Base-by-base conservation (phyloP, 2,797 vertebrate species). In the Enteromius fasciolatus region DNA sequence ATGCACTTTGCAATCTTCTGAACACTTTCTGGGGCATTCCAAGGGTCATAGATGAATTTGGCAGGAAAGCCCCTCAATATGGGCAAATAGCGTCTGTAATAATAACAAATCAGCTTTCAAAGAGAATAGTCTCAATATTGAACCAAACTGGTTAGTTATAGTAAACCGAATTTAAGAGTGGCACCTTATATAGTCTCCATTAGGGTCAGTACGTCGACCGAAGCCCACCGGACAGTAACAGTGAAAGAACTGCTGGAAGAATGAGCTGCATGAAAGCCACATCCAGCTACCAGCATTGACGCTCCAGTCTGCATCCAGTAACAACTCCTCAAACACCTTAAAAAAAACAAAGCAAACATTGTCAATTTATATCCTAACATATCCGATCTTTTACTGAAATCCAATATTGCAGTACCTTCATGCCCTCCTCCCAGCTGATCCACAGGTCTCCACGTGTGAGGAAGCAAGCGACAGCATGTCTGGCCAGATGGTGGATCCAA, bases 281-380 rank as follows among this genome's bases (percentile, higher is more conserved):
- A 99, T 98, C 97, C 98, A 98, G 91, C 96, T 98, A 79, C 97
- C 97, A 39, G 98, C 97, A 46, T 99, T 99, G 28, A 98, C 97
- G 73, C 98, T 99, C 97, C 97, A 98, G 87, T 99, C 97, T 0
- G 97, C 97, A n/a, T 99, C 98, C 31, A 99, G 93, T 57, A 98
- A 87, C 84, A 98, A 87, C 91, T 99, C 97, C 91, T 99, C 97
- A 91, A 99, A 99, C 64, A 96, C 97, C 97, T 99, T 86, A 2
- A 86, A 83, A 88, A 68, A 84, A 15, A 8, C 5, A 52, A 88
- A 75, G 41, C 68, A 31, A 76, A 50, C 9, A 36, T n/a, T 41
- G 14, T 70, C 33, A 44, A 70, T 44, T 11, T 33, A 23, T 18
- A 48, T n/a, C 31, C 25, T 31, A 50, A 9, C 14, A 31, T 18